Conservation (phyloP, 2,113 vertebrate genomes). For the Mystacornis crossleyi region DNA sequence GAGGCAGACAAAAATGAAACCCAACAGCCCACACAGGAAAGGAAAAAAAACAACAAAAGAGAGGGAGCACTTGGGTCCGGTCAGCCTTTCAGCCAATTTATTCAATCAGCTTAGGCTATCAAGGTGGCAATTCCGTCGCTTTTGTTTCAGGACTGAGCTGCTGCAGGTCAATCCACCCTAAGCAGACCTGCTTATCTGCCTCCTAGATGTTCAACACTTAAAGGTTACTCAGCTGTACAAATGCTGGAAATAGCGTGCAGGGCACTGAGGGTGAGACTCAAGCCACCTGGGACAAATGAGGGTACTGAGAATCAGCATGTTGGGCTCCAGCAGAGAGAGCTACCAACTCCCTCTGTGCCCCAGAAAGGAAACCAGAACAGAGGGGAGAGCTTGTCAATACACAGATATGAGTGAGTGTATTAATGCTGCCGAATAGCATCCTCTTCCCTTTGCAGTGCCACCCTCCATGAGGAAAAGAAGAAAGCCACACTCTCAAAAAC, state of each 20-base stretch:
- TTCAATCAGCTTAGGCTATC: slow-evolving; percentile 47
- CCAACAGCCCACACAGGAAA: not conserved
- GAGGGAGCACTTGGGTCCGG: not conserved
- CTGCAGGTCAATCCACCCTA: slow-evolving; percentile 2
- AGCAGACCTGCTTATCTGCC: slow-evolving; percentile 49
- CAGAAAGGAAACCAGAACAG: not conserved
- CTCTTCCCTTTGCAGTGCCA: not conserved
- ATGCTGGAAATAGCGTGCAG: not conserved
- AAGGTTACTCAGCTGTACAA: slow-evolving; percentile 43
- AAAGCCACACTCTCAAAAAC: not conserved
- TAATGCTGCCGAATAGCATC: not conserved
- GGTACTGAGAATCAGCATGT: not conserved
- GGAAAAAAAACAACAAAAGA: not conserved
- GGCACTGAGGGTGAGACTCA: slow-evolving; percentile 9
- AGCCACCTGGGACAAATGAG: slow-evolving; percentile 42
- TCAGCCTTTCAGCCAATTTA: slow-evolving; percentile 60
- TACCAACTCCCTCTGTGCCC: not conserved
- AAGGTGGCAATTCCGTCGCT: not conserved
- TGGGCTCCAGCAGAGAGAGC: not conserved
- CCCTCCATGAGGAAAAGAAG: not conserved
- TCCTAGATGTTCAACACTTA: not conserved
- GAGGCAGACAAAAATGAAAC: slow-evolving; percentile 32
- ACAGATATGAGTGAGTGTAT: not conserved
- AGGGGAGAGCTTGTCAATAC: not conserved
- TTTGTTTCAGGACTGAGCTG: slow-evolving; percentile 29